Evolutionary conservation across 2,113 vertebrate genomes (phyloP), one percentile per base, ranked within the genome.

Genomic region (Cebidichthys violaceus): DNA sequence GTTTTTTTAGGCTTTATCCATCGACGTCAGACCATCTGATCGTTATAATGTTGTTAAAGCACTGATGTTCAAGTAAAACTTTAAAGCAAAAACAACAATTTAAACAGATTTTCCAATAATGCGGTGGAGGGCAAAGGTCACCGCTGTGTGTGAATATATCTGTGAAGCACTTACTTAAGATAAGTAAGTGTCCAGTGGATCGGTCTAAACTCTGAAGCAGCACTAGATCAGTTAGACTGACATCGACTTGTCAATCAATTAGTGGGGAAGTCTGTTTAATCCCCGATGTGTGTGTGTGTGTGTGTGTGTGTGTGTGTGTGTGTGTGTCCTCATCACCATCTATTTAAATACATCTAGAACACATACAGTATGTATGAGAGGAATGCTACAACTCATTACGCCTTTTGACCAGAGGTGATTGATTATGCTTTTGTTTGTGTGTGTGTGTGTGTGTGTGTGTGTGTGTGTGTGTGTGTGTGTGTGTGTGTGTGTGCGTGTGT

Each of bases 161-260:
- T 52, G 54, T 31, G 64, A 33, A 60, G 75, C 75, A 84, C 65
- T 75, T 61, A 81, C 70, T 88, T 65, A 33, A 79, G 76, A 27
- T 86, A 45, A 88, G 65, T 84, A 82, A 85, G 86, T 76, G 80
- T 87, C 74, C 57, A 71, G 79, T 60, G 81, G 83, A 84, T 90
- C 65, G 33, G 71, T 65, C 64, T 68, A 64, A 72, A 82, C 78
- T 82, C 75, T 77, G 64, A 72, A 57, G 79, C 90, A 73, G 37
- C 70, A 79, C 62, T 68, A 75, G 82, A 89, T 90, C 85, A 66
- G 43, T 86, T 64, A 71, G 83, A 86, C 77, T 66, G 79, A 50
- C 83, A 91, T 88, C 66, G 91, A 90, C 86, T 74, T 41, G 29
- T 83, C 81, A 85, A 90, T 90, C 77, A 88, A 92, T 91, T 70